Percentiles rank a stretch among this genome's conserved stretches.
These are phyloP conservation scores for Urocynchramus pylzowi DNA, from an alignment of 2,113 vertebrate genomes.

Conservation along the genomic window DNA sequence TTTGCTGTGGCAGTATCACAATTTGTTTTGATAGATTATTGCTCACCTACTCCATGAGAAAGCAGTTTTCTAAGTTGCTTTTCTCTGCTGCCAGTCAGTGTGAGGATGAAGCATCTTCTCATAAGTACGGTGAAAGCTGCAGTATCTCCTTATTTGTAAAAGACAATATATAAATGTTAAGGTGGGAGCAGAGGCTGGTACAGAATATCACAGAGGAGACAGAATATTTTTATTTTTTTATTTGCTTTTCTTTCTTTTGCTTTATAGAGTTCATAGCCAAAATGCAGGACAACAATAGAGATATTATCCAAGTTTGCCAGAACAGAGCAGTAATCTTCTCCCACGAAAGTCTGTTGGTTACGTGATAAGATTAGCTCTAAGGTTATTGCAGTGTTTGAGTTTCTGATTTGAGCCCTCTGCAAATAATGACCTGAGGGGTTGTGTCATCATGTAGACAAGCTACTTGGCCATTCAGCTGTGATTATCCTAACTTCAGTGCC, in stretches of 20 bases:
- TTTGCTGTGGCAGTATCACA: neutral
- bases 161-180: neutral
- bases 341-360: neutral
- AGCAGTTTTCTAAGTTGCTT: neutral
- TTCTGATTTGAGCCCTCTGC: neutral
- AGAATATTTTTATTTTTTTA: neutral
- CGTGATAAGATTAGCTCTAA: neutral
- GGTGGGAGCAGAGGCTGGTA: neutral
- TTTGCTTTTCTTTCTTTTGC: neutral
- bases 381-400: neutral
- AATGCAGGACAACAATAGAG: neutral
- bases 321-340: neutral
- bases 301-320: neutral
- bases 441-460: neutral
- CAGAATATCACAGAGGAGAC: neutral
- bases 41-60: neutral
- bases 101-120: neutral
- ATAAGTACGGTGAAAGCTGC: neutral
- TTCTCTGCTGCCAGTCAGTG: neutral
- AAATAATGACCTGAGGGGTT: constrained; percentile 5
- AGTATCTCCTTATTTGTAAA: neutral
- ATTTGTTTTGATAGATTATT: neutral
- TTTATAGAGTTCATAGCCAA: neutral
- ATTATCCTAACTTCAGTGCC: neutral
- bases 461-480: neutral